Percentiles rank a stretch among this genome's conserved stretches.
phyloP scores from a whole-genome alignment of 2,888 invertebrate species.

The Thymelicus sylvestris region DNA sequence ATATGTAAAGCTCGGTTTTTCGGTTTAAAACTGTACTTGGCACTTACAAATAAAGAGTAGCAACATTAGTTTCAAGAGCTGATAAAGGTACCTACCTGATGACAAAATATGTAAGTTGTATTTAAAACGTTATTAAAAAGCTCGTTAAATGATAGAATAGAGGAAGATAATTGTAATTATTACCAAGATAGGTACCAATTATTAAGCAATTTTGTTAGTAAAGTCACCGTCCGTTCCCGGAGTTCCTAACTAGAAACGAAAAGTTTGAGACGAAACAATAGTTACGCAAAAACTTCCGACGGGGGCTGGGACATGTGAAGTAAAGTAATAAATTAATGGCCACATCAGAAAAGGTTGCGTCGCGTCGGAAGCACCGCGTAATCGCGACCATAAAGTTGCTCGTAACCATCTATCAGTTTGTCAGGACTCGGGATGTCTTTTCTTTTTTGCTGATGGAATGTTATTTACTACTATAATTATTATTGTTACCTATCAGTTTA shows the following conservation, averaged over 20 bases:
- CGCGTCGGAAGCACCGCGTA: slow-evolving; percentile 19
- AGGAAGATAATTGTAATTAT: too few species aligned
- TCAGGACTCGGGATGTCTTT: not conserved
- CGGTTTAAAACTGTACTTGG: too few species aligned
- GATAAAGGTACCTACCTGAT: too few species aligned
- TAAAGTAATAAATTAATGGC: slow-evolving; percentile 34
- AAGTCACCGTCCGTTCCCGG: not conserved
- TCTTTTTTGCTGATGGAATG: not conserved
- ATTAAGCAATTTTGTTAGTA: not conserved
- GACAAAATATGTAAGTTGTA: too few species aligned
- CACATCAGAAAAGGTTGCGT: slow-evolving; percentile 30
- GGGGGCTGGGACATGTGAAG: slow-evolving; percentile 19
- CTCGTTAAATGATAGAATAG: too few species aligned
- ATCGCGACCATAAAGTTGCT: slow-evolving; percentile 31
- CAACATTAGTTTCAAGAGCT: too few species aligned
- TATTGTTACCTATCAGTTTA: too few species aligned
- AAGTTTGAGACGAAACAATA: slow-evolving; percentile 25
- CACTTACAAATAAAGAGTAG: too few species aligned
- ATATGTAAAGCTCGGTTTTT: too few species aligned
- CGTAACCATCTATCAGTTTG: slow-evolving; percentile 28
- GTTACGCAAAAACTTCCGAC: slow-evolving; percentile 26
- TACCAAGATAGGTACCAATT: too few species aligned
- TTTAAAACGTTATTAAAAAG: too few species aligned
- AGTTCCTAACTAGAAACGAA: slow-evolving; percentile 3
- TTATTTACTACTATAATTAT: too few species aligned